Evolutionary conservation across 2,888 invertebrate species (phyloP).

Genomic region (Teleiodes luculella): DNA sequence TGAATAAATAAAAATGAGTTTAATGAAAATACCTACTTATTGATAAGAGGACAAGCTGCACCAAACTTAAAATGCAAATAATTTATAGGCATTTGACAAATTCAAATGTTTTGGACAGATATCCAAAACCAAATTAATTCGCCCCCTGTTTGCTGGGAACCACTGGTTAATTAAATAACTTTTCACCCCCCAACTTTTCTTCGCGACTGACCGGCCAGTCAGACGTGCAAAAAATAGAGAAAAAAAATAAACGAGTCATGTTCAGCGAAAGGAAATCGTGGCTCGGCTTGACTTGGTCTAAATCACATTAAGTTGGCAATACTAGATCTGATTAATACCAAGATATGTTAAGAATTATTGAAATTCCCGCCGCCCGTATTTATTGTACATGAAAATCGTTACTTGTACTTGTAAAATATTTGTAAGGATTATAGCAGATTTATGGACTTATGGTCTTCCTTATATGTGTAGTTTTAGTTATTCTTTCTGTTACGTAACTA

Average conservation of each 20-base stretch:
- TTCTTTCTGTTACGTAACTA: too few relatives aligned
- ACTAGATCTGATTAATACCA: neutral
- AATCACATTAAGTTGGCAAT: slow-evolving; percentile 4
- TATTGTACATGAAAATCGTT: too few relatives aligned
- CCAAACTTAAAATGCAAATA: too few relatives aligned
- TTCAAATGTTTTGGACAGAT: neutral
- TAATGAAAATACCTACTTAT: too few relatives aligned
- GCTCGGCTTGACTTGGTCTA: slow-evolving; percentile 3
- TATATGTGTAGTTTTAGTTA: too few relatives aligned
- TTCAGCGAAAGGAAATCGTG: slow-evolving; percentile 40
- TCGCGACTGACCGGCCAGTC: slow-evolving; percentile 7
- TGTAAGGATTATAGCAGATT: too few relatives aligned
- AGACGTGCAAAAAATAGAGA: slow-evolving; percentile 6
- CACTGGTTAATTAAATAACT: slow-evolving; percentile 7
- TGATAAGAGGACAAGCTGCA: too few relatives aligned
- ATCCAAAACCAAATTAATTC: neutral
- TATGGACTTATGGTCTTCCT: too few relatives aligned
- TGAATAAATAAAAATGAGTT: too few relatives aligned
- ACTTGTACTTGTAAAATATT: too few relatives aligned
- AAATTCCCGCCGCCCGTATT: neutral
- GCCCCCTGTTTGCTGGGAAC: neutral
- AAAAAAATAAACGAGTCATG: slow-evolving; percentile 12
- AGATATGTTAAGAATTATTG: neutral
- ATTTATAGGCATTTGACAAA: too few relatives aligned
- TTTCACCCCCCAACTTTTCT: slow-evolving; percentile 1